phyloP scores from a whole-genome alignment of 2,888 invertebrate genomes.

The Plagiodera versicolora region DNA sequence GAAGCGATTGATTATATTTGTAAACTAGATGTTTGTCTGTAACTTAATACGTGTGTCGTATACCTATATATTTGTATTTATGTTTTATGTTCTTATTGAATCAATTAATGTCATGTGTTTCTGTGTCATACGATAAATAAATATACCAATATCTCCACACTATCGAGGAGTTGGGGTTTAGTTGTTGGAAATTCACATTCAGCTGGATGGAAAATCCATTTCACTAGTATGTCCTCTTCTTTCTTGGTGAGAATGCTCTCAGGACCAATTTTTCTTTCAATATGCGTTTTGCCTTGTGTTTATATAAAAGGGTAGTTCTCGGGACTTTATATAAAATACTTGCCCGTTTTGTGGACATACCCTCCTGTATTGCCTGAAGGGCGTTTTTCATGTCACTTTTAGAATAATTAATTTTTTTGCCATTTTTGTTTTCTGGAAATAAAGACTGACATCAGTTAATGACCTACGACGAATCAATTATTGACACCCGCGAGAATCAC shows the following conservation, averaged over 20 bases:
- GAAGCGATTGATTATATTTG: too few relatives aligned
- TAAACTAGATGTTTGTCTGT: too few relatives aligned
- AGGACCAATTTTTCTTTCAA: constrained; percentile 7
- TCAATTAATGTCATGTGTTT: too few relatives aligned
- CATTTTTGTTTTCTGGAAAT: neutral
- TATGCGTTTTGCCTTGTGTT: neutral
- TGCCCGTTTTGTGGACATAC: neutral
- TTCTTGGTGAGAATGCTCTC: neutral
- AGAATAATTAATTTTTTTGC: neutral
- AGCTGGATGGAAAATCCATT: constrained; percentile 7
- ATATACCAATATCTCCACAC: constrained; percentile 13
- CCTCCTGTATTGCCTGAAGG: constrained; percentile 1
- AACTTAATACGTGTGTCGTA: too few relatives aligned
- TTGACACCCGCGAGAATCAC: neutral
- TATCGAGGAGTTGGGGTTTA: constrained; percentile 10
- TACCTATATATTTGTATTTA: too few relatives aligned
- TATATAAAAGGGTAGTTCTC: neutral
- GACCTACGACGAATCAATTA: neutral
- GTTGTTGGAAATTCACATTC: constrained; percentile 4
- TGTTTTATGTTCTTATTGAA: too few relatives aligned
- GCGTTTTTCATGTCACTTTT: neutral
- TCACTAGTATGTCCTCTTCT: constrained; percentile 5
- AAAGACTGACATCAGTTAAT: neutral
- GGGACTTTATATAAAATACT: neutral
- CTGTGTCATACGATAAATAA: too few relatives aligned